These are phyloP conservation scores for Polyommatus icarus DNA, from an alignment of 2,888 invertebrate genomes.

Conservation along the genomic window DNA sequence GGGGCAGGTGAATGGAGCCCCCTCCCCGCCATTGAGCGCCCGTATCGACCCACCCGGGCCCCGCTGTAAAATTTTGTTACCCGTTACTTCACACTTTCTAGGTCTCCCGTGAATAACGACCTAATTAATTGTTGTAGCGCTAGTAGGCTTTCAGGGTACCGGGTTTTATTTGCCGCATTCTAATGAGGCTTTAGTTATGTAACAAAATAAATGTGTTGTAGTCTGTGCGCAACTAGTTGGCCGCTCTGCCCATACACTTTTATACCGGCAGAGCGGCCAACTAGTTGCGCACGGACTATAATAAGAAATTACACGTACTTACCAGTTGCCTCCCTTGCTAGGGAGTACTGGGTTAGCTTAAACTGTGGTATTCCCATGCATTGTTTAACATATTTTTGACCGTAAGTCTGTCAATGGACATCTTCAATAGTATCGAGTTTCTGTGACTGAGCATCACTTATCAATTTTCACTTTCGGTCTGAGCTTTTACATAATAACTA, in stretches of 20 bases:
- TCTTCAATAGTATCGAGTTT: background rate
- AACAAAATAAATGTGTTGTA: no score
- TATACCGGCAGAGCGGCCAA: no score
- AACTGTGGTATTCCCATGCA: no score
- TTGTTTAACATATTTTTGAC: background rate
- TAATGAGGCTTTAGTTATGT: background rate
- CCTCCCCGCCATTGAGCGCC: constrained; percentile 64
- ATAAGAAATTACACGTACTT: background rate
- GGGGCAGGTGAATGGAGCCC: constrained; percentile 74
- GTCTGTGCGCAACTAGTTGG: no score
- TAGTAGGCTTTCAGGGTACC: constrained; percentile 13
- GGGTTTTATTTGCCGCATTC: background rate
- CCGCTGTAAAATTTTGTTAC: constrained; percentile 30
- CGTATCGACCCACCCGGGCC: constrained; percentile 61
- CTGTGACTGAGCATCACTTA: background rate
- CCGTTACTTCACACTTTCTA: constrained; percentile 34
- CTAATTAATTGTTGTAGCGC: constrained; percentile 18
- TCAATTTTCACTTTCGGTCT: background rate
- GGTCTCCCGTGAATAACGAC: constrained; percentile 25
- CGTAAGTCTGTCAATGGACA: background rate
- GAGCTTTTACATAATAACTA: background rate
- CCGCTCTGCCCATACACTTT: no score
- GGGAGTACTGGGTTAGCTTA: background rate
- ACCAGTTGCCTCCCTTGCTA: background rate
- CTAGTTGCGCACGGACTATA: no score